Evolutionary conservation across 2,888 invertebrate genomes (phyloP).

Genomic region (Aphodius granarius): DNA sequence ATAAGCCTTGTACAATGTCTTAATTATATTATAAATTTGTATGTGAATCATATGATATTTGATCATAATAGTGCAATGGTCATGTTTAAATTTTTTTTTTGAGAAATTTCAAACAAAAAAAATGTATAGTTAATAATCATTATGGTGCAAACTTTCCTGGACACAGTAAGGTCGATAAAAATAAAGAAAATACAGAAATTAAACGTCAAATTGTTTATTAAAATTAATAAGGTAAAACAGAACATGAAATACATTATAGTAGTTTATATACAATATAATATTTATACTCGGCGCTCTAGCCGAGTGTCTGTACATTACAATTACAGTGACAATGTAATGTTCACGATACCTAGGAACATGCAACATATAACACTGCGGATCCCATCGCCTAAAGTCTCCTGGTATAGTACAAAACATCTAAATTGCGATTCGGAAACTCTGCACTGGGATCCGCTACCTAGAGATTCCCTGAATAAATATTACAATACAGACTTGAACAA

Average conservation of each 20-base stretch:
- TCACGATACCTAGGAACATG: conserved; percentile 46
- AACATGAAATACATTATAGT: conserved; percentile 55
- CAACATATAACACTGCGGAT: conserved; percentile 12
- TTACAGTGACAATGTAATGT: conserved; percentile 50
- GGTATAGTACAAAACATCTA: background rate
- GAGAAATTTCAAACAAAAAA: too few species aligned
- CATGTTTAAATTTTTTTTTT: too few species aligned
- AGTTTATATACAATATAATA: conserved; percentile 51
- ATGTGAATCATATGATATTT: too few species aligned
- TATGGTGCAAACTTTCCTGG: background rate
- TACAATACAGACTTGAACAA: background rate
- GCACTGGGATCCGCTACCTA: conserved; percentile 19
- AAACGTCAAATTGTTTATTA: conserved; percentile 57
- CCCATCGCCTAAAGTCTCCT: background rate
- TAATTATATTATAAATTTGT: too few species aligned
- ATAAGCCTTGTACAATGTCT: too few species aligned
- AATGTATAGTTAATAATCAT: too few species aligned
- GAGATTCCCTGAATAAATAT: conserved; percentile 27
- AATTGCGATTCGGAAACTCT: conserved; percentile 13
- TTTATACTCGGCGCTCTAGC: conserved; percentile 46
- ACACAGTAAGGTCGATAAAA: background rate
- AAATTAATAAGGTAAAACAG: conserved; percentile 57
- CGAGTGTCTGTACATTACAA: conserved; percentile 43
- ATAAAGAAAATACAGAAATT: conserved; percentile 24
- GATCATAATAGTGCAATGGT: too few species aligned